Base-by-base conservation (phyloP, 1,140 invertebrate species). In the Nautilus pompilius region DNA sequence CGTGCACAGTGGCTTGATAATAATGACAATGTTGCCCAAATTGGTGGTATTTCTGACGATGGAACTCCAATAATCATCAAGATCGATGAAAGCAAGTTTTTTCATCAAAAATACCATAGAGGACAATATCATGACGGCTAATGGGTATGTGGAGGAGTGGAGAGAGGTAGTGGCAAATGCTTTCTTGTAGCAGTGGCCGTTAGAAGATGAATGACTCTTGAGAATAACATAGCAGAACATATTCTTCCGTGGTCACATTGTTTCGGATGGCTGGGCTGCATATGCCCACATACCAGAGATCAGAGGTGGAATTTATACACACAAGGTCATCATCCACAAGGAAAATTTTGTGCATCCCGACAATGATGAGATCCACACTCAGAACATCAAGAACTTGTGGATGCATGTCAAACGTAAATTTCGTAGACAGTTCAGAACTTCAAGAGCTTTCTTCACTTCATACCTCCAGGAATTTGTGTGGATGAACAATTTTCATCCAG, bases 31-130 rank as follows among this genome's bases (percentile, higher is more conserved):
- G n/a, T n/a, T n/a, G n/a, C n/a, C n/a, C n/a, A 59, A 30, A 53
- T 65, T 15, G 63, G 63, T 15, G 57, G 63, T 4, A 17, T 60
- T 4, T 56, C 49, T 32, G 41, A 49, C 5, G 33, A 48, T 45
- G 59, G 59, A 6, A 28, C 49, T 13, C 59, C 45, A 30, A 49
- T 34, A 30, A 36, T 59, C 26, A 58, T 65, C 6, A 48, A 63
- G 46, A 58, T 62, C 8, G 67, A 62, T 46, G 67, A 69, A 57
- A 60, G 41, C 10, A 61, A 62, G 51, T 69, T 46, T 36, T 65
- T 65, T 41, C 58, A 66, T 32, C 24, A 64, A 45, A 69, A 69
- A 58, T 69, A 66, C 60, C 63, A 69, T 36, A 2, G 60, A 41
- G 67, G 63, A 2, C 51, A 55, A 33, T 48, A 34, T 22, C 5